Conservation (phyloP, 2,888 invertebrate species). For the Acanthosoma haemorrhoidale region DNA sequence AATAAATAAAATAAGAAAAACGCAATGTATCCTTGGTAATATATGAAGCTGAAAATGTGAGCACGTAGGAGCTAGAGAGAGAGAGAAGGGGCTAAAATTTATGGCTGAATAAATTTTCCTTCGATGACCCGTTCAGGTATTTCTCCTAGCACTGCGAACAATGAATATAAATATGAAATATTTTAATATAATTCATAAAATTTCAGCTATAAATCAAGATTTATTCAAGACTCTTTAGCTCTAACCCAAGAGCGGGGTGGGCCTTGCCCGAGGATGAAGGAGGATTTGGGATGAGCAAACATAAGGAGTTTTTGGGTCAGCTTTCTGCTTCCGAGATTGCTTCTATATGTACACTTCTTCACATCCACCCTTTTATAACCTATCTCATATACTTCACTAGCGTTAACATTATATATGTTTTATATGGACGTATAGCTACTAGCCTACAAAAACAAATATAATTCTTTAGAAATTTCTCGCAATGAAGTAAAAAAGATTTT, state of each 20-base stretch:
- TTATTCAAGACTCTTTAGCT: conserved; percentile 2
- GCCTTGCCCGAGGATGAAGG: not conserved
- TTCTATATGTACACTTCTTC: conserved; percentile 8
- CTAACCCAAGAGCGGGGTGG: not conserved
- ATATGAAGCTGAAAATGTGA: too few species aligned
- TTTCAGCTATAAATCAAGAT: not conserved
- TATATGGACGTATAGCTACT: too few species aligned
- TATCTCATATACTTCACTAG: conserved; percentile 4
- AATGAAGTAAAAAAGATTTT: too few species aligned
- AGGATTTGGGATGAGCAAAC: conserved; percentile 11
- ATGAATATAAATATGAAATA: not conserved
- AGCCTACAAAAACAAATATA: too few species aligned
- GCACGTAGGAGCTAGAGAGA: too few species aligned
- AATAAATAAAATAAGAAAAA: too few species aligned
- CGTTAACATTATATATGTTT: not conserved
- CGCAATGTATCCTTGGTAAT: too few species aligned
- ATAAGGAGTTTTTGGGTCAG: conserved; percentile 14
- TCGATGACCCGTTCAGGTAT: too few species aligned
- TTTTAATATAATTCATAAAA: not conserved
- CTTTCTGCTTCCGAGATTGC: conserved; percentile 14
- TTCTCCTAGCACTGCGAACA: too few species aligned
- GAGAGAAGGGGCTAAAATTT: too few species aligned
- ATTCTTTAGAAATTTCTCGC: too few species aligned
- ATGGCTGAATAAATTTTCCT: too few species aligned
- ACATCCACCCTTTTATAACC: not conserved